Percentiles rank a stretch among this genome's conserved stretches.
These are phyloP conservation scores for Galerucella calmariensis DNA, from an alignment of 2,888 invertebrate species.

Conservation along the genomic window DNA sequence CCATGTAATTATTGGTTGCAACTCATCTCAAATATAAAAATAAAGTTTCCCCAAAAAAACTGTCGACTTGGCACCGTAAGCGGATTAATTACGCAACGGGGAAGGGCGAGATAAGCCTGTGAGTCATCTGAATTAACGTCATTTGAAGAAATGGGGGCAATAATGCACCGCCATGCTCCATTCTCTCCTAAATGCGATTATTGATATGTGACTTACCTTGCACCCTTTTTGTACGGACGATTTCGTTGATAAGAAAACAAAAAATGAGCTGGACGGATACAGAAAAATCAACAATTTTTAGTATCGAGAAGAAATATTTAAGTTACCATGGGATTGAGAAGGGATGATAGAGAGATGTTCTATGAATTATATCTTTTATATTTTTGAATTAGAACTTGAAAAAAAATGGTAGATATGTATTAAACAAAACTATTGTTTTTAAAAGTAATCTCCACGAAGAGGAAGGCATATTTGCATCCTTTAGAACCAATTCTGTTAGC, in stretches of 20 bases:
- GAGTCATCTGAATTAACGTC: slow-evolving; percentile 58
- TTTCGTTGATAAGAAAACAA: slow-evolving; percentile 1
- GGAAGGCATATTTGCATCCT: no score
- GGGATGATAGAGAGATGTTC: no score
- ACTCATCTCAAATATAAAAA: background rate
- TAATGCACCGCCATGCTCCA: slow-evolving; percentile 57
- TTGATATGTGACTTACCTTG: slow-evolving; percentile 59
- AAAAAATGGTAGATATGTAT: no score
- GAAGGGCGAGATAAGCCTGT: slow-evolving; percentile 60
- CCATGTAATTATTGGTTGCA: no score
- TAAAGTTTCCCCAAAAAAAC: slow-evolving; percentile 45
- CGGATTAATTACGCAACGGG: slow-evolving; percentile 58
- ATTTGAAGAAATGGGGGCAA: slow-evolving; percentile 60
- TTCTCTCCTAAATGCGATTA: slow-evolving; percentile 55
- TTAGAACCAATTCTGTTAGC: no score
- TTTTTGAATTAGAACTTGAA: no score
- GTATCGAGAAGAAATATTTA: no score
- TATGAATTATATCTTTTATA: no score
- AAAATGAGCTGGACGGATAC: background rate
- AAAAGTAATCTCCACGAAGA: no score
- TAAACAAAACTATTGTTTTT: no score
- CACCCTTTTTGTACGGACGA: background rate
- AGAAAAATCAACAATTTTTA: no score
- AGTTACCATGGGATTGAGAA: no score
- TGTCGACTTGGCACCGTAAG: slow-evolving; percentile 54